Base-by-base conservation (phyloP, 2,113 vertebrate genomes). In the Junco hyemalis region DNA sequence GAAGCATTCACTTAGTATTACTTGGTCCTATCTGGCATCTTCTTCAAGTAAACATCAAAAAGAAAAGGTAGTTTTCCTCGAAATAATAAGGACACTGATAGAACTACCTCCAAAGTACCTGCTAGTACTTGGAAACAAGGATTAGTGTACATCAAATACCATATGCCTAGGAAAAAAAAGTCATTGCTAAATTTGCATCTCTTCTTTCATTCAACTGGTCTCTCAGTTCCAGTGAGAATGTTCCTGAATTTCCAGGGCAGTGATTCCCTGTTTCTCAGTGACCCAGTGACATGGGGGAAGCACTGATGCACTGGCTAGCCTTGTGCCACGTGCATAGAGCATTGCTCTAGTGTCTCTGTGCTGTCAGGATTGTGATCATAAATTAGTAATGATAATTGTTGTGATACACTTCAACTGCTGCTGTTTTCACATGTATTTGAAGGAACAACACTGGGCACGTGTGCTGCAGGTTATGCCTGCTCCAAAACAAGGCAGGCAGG, bases 261-360 rank as follows among this genome's bases (percentile, higher is more conserved):
- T n/a, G 28, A 63, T 21, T 40, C 70, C 60, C 38, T 93, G 50
- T 78, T 88, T 54, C 53, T 94, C 42, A 57, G 33, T 35, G 60
- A 87, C 61, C 42, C 88, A 40, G 45, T 94, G 76, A 79, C 70
- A 64, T 26, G 22, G 42, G 38, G 6, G 31, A 91, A 79, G 22
- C 48, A 76, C 61, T 93, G 42, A 78, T 81, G 82, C 70, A 87
- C 79, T 91, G 85, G 42, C 53, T 88, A 93, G 71, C 59, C 73
- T 93, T 83, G 68, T 88, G 65, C 40, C 70, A 80, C 71, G 44
- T 38, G 26, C 12, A 5, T 1, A 95, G 65, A 63, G 79, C 80
- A 76, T 42, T 96, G 60, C 82, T 90, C 81, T 79, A 78, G 77
- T 87, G 50, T 97, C 88, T 96, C 92, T 66, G 35, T 97, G 89